A percentile compares a stretch with the other conserved stretches of the same genome.
Conservation (phyloP, 2,888 invertebrate genomes). For the Tetragnatha montana region DNA sequence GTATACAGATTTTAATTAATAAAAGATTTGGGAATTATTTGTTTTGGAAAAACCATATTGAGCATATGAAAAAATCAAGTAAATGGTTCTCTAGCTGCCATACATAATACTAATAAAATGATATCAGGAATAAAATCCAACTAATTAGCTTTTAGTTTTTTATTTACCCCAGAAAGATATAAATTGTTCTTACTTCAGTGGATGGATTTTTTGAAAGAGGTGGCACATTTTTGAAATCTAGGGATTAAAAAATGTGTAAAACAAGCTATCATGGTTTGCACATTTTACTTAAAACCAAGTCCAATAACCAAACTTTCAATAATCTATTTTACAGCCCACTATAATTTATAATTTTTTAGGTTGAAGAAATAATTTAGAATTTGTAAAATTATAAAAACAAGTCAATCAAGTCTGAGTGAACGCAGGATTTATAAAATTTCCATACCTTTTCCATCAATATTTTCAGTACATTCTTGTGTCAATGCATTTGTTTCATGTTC, state of each 20-base stretch:
- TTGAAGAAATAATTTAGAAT: neutral
- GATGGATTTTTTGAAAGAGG: constrained; percentile 51
- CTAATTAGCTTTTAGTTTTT: neutral
- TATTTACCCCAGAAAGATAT: neutral
- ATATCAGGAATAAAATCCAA: too few relatives aligned
- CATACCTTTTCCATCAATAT: neutral
- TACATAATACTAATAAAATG: too few relatives aligned
- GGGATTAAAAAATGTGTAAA: neutral
- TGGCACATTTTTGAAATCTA: constrained; percentile 36
- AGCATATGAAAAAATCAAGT: too few relatives aligned
- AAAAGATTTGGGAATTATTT: too few relatives aligned
- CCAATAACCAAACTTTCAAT: neutral
- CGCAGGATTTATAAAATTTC: too few relatives aligned
- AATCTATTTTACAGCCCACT: neutral
- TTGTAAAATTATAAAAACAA: neutral
- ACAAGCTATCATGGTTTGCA: neutral
- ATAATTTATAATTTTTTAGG: neutral
- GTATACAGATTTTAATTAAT: too few relatives aligned
- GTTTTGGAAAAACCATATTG: too few relatives aligned
- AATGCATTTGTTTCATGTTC: neutral
- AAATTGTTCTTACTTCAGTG: constrained; percentile 46
- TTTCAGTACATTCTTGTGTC: neutral
- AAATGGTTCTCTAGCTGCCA: too few relatives aligned
- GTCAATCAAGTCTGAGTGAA: too few relatives aligned
- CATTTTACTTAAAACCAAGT: neutral